Conservation (phyloP, 2,113 vertebrate genomes). For the Polypterus bichir region DNA sequence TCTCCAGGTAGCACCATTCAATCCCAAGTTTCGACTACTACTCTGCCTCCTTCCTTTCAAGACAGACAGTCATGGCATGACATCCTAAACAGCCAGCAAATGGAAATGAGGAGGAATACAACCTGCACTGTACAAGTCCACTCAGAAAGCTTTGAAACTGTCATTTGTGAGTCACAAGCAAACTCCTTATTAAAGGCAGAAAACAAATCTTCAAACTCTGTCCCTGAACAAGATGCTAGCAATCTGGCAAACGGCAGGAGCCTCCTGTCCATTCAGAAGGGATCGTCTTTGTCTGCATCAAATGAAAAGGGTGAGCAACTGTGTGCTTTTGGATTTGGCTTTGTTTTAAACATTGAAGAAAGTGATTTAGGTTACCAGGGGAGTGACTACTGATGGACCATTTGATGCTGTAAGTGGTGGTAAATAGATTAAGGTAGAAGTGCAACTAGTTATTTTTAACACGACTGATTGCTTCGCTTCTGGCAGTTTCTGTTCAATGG, state of each 20-base stretch:
- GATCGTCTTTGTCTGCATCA: conserved; percentile 6
- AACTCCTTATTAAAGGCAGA: conserved; percentile 3
- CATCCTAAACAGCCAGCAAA: conserved; percentile 40
- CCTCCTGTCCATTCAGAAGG: conserved; percentile 24
- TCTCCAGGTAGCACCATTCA: conserved; percentile 58
- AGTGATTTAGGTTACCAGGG: too few relatives aligned
- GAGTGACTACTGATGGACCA: too few relatives aligned
- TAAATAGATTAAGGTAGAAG: too few relatives aligned
- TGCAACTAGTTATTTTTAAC: too few relatives aligned
- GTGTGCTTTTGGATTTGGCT: too few relatives aligned
- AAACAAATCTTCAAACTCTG: conserved; percentile 25
- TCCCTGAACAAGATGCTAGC: conserved; percentile 23
- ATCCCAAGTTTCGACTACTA: conserved; percentile 53
- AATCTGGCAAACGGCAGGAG: conserved; percentile 23
- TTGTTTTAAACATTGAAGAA: too few relatives aligned
- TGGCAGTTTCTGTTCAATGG: too few relatives aligned
- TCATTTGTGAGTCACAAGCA: conserved; percentile 15
- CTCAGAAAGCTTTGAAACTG: conserved; percentile 11
- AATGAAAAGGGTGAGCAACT: conserved; percentile 11
- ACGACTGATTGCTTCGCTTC: too few relatives aligned
- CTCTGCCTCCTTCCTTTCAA: conserved; percentile 26
- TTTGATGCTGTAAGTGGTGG: too few relatives aligned
- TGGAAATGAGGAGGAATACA: conserved; percentile 32
- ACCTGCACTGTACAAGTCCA: conserved; percentile 53
- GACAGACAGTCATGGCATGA: conserved; percentile 66